These are phyloP conservation scores for Heliothis peltigera DNA, from an alignment of 2,888 invertebrate species.

Conservation along the genomic window DNA sequence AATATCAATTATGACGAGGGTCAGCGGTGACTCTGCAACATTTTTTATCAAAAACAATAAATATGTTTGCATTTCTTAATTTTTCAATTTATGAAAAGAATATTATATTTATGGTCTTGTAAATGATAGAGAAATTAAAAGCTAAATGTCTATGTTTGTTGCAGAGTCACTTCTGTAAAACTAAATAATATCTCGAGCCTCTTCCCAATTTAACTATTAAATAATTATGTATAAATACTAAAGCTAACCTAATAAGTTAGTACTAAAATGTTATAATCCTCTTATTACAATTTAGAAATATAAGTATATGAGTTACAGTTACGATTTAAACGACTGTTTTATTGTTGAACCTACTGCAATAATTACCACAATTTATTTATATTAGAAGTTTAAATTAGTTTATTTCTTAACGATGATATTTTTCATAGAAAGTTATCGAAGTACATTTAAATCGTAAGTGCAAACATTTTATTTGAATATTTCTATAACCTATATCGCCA, in stretches of 20 bases:
- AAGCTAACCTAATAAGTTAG: conserved; percentile 62
- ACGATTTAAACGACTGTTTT: conserved; percentile 23
- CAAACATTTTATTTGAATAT: conserved; percentile 42
- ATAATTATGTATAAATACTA: conserved; percentile 62
- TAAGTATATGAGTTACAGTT: conserved; percentile 46
- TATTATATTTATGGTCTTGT: not conserved
- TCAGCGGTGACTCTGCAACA: conserved; percentile 46
- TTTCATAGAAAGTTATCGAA: not conserved
- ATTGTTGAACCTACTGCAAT: not conserved
- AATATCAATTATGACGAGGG: conserved; percentile 21
- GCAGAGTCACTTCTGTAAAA: conserved; percentile 41
- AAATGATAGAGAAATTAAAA: conserved; percentile 2
- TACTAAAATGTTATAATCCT: conserved; percentile 55
- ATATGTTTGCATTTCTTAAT: not conserved
- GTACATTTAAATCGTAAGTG: conserved; percentile 37
- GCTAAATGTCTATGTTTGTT: conserved; percentile 3
- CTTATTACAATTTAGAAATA: conserved; percentile 59
- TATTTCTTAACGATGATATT: not conserved
- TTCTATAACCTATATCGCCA: conserved; percentile 45
- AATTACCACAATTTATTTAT: not conserved
- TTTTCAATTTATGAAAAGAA: not conserved
- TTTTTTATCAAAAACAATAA: conserved; percentile 5
- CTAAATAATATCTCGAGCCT: conserved; percentile 61
- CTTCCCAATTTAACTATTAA: conserved; percentile 62
- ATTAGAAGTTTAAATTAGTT: not conserved